Percentiles rank a stretch among this genome's conserved stretches.
Evolutionary conservation across 2,113 vertebrate species (phyloP).

Genomic region (Serilophus lunatus): DNA sequence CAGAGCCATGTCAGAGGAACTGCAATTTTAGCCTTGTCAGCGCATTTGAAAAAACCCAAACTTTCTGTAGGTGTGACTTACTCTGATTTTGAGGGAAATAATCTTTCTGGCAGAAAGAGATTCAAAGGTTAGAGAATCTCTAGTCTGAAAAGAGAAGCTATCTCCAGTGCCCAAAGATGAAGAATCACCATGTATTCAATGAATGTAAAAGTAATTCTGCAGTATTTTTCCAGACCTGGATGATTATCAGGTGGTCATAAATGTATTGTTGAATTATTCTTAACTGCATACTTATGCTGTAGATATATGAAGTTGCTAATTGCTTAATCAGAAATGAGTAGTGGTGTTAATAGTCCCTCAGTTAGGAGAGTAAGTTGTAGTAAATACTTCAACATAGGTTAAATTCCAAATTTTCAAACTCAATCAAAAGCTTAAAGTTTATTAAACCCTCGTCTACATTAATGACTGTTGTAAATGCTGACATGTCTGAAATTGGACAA

Average conservation of each 20-base stretch:
- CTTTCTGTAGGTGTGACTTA: neutral
- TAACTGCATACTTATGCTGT: neutral
- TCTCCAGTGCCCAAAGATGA: neutral
- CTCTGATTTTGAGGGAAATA: neutral
- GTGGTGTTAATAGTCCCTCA: neutral
- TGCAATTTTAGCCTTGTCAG: neutral
- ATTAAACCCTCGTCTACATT: neutral
- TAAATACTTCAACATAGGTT: neutral
- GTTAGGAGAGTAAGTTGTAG: neutral
- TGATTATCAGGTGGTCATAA: neutral
- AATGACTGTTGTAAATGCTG: neutral
- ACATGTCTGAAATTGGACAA: neutral
- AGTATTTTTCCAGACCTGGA: neutral
- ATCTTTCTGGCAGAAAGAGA: neutral
- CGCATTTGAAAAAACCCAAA: neutral
- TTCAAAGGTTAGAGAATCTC: neutral
- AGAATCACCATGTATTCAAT: neutral
- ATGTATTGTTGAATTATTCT: neutral
- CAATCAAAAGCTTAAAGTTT: neutral
- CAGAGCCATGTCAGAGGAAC: neutral
- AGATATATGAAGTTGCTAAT: neutral
- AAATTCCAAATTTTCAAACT: neutral
- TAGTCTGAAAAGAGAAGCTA: neutral
- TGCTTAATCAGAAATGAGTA: neutral
- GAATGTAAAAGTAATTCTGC: neutral